These are phyloP conservation scores for Dendrolimus houi DNA, from an alignment of 2,888 invertebrate species.

Conservation along the genomic window DNA sequence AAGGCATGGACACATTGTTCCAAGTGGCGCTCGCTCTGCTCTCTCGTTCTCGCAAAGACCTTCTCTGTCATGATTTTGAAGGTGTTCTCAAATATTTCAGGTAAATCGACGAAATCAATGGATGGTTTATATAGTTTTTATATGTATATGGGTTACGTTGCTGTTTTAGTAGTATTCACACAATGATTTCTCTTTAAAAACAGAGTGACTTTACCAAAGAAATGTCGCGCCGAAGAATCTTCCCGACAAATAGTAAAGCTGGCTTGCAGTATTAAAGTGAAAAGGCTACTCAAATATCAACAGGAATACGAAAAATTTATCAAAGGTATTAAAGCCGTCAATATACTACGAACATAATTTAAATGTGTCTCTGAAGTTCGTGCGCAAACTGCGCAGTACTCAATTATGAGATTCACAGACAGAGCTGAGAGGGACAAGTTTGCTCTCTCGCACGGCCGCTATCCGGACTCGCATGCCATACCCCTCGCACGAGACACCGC, in stretches of 20 bases:
- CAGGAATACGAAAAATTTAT: conserved; percentile 81
- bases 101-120: conserved; percentile 21
- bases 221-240: conserved; percentile 93
- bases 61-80: conserved; percentile 96
- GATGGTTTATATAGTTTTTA: conserved; percentile 1
- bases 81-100: conserved; percentile 98
- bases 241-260: conserved; percentile 92
- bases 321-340: conserved; percentile 42
- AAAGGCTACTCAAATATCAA: conserved; percentile 95
- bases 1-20: conserved; percentile 96
- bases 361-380: no score
- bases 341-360: no score
- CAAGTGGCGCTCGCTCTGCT: conserved; percentile 96
- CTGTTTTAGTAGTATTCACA: background rate
- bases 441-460: no score
- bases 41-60: conserved; percentile 92
- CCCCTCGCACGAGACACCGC: no score
- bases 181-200: no score
- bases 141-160: background rate
- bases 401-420: no score
- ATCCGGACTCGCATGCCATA: no score
- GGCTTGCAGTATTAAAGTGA: conserved; percentile 94
- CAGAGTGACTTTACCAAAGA: conserved; percentile 94
- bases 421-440: no score
- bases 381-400: no score